Evolutionary conservation across 2,797 vertebrate genomes (phyloP), one percentile per base, ranked within the genome.

Genomic region (Aplochiton taeniatus): DNA sequence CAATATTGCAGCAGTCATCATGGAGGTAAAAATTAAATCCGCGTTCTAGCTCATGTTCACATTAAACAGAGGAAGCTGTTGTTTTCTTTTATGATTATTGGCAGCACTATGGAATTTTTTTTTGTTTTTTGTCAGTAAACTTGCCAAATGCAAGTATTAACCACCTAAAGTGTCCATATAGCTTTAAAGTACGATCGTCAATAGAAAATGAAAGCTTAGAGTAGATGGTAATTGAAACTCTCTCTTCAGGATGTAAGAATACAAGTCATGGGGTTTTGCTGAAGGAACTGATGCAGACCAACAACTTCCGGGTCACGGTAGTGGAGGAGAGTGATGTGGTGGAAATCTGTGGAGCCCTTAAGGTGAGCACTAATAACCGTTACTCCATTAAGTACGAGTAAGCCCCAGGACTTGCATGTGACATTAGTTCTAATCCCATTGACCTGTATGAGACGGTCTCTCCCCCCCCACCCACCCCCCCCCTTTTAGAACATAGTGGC

Each of bases 311-410:
- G 0, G 93, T 99, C 61, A 95, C 93, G 0, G 96, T 99, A 57
- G 98, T 99, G 7, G 87, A 92, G 66, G 98, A 99, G 46, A 90
- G 90, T 0, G 95, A 98, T 9, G 96, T 98, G 0, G 98, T 99
- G n/a, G 97, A 99, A 89, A 93, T 99, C 84, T 99, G 98, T 20
- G 98, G 98, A 19, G 98, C 98, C 1, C 91, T 99, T 70, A 99
- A 99, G 95, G 98, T 99, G 80, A 83, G 69, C 8, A 17, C 50
- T 6, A 17, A 31, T 31, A 52, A 44, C 44, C 13, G 45, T 16
- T 51, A n/a, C 20, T 19, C 17, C 8, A 12, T 9, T 57, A 8
- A 8, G 41, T 16, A 53, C 4, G 3, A 17, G 11, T 45, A 31
- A 31, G 31, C 31, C 31, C 31, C 31, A 3, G 31, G 6, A 31